A percentile compares a stretch with the other conserved stretches of the same genome.
These are phyloP conservation scores for Lycophotia porphyrea DNA, from an alignment of 2,888 invertebrate species.

Conservation along the genomic window DNA sequence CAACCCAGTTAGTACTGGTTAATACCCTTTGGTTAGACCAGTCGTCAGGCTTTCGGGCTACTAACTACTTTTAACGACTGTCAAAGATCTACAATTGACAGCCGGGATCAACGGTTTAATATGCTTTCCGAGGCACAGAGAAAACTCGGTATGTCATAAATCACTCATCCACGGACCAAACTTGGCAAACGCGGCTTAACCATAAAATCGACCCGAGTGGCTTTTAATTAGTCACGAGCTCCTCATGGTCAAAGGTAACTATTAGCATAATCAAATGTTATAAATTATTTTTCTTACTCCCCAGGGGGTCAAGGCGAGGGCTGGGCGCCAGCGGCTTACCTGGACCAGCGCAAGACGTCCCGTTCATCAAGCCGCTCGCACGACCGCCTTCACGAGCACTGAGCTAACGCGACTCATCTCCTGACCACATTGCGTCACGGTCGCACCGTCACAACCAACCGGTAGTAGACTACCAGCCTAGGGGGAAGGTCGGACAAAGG, in stretches of 20 bases:
- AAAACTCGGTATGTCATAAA: neutral
- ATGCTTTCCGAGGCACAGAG: too few relatives aligned
- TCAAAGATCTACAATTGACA: too few relatives aligned
- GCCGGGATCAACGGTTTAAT: too few relatives aligned
- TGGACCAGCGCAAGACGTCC: conserved; percentile 95
- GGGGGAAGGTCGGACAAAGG: neutral
- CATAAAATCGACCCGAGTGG: neutral
- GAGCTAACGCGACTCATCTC: conserved; percentile 62
- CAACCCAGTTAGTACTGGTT: too few relatives aligned
- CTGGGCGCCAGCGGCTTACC: conserved; percentile 98
- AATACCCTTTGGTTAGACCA: too few relatives aligned
- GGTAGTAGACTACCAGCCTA: conserved; percentile 35
- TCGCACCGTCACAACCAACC: conserved; percentile 19
- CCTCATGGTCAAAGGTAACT: neutral
- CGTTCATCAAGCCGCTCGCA: conserved; percentile 93
- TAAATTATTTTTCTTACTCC: conserved; percentile 36
- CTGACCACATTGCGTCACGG: conserved; percentile 21
- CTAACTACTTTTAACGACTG: too few relatives aligned
- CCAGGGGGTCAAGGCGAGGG: conserved; percentile 94
- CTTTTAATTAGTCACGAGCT: neutral
- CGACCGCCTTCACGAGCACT: conserved; percentile 89
- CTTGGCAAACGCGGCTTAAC: too few relatives aligned
- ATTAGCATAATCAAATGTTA: neutral
- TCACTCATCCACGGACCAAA: neutral
- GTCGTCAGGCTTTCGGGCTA: too few relatives aligned